phyloP scores from a whole-genome alignment of 2,888 invertebrate genomes.

The Macaria notata region DNA sequence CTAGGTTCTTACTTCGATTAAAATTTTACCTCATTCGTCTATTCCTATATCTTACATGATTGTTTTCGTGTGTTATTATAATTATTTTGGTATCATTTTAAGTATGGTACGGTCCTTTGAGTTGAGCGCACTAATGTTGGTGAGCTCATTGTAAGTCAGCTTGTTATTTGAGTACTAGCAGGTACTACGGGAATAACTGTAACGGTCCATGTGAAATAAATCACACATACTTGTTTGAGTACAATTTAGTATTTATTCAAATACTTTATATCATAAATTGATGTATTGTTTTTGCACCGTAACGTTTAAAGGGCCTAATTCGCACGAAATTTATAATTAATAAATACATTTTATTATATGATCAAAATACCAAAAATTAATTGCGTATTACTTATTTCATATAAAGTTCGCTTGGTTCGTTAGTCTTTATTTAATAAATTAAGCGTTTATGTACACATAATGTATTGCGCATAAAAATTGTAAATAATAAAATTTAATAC shows the following conservation, averaged over 20 bases:
- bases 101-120: conserved; percentile 40
- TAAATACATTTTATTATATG: conserved; percentile 49
- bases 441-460: conserved; percentile 42
- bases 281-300: too few species aligned
- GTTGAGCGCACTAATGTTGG: too few species aligned
- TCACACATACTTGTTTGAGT: too few species aligned
- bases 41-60: conserved; percentile 62
- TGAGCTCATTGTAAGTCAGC: too few species aligned
- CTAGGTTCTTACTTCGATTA: conserved; percentile 48
- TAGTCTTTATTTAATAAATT: conserved; percentile 27
- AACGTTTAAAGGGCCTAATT: conserved; percentile 57
- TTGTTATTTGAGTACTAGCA: too few species aligned
- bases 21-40: conserved; percentile 66
- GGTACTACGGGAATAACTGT: too few species aligned
- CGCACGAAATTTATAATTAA: conserved; percentile 40
- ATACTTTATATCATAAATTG: too few species aligned
- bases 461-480: conserved; percentile 37
- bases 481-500: conserved; percentile 39
- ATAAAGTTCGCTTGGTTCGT: conserved; percentile 25
- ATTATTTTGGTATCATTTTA: conserved; percentile 58
- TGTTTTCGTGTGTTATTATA: conserved; percentile 55
- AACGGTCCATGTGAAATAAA: too few species aligned
- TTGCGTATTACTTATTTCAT: conserved; percentile 25
- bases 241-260: too few species aligned
- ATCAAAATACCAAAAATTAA: conserved; percentile 67